phyloP scores from a whole-genome alignment of 2,888 invertebrate species.

The Sarcophaga rosellei region DNA sequence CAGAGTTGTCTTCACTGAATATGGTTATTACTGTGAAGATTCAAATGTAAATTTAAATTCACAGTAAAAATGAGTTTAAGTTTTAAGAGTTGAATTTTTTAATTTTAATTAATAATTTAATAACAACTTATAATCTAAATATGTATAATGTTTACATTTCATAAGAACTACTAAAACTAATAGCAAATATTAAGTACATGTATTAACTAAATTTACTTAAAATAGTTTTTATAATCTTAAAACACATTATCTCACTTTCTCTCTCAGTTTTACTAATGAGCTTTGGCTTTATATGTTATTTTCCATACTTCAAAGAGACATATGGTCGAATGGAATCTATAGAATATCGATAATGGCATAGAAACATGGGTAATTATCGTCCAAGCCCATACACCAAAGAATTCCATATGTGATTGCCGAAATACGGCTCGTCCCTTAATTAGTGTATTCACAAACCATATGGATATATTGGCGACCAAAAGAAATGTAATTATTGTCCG shows the following conservation, averaged over 20 bases:
- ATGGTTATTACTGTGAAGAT: no score
- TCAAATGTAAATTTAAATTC: no score
- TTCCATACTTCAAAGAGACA: conserved; percentile 97
- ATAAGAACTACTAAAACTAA: background rate
- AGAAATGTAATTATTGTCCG: conserved; percentile 93
- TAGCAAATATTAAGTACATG: background rate
- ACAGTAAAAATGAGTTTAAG: no score
- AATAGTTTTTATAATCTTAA: background rate
- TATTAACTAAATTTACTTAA: background rate
- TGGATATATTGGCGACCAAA: conserved; percentile 90
- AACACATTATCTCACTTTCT: no score
- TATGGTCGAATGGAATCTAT: conserved; percentile 94
- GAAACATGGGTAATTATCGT: conserved; percentile 94
- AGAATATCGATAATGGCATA: conserved; percentile 94
- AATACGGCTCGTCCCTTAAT: conserved; percentile 92
- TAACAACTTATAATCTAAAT: conserved; percentile 33
- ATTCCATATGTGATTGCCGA: conserved; percentile 89
- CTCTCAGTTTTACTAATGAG: conserved; percentile 55
- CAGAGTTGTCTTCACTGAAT: background rate
- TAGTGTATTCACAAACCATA: conserved; percentile 93
- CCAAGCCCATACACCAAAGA: conserved; percentile 95
- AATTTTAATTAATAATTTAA: conserved; percentile 41
- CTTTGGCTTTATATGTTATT: conserved; percentile 88
- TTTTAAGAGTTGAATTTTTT: background rate
- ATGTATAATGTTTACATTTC: no score